Base-by-base conservation (phyloP, 2,888 invertebrate genomes). In the Papilio elwesi region DNA sequence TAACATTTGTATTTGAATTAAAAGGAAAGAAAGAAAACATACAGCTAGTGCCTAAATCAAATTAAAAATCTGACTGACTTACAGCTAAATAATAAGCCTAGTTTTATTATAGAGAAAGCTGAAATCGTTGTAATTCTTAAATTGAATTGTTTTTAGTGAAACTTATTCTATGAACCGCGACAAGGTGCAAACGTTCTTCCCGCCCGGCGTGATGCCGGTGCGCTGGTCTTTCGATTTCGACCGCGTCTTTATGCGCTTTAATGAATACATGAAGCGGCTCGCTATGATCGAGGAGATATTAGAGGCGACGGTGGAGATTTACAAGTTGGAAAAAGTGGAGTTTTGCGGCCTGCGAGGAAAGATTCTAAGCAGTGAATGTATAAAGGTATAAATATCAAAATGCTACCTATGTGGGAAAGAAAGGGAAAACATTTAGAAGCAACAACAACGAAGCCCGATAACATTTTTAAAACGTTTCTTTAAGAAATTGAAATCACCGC, bases 301-400 rank as follows among this genome's bases (percentile, higher is more conserved):
- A 77, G 95, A 96, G 57, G 96, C 97, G 0, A 96, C 96, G 0
- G 92, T 96, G 4, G 98, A 98, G 85, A 98, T 98, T 86, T 90
- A 96, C 62, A 98, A 98, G 85, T 87, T 98, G 75, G 98, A 99
- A 87, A 98, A 97, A 85, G 95, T 98, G 0, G 97, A 97, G 83
- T 95, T 97, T 71, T 96, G 96, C 57, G 97, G 96, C 0, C 83
- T 96, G 9, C 94, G 95, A 73, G 96, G 96, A 0, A 95, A 95
- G 77, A 93, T 89, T 36, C 90, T 96, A 13, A 94, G 94, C 70
- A 85, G 89, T 0, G 95, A 94, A 74, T 90, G 95, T 81, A 88
- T 84, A 85, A 89, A 86, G 87, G 94, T 91, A 78, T 10, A 12
- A 7, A 55, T 36, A 11, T 10, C 11, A 26, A 11, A 11, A 26